Evolutionary conservation across 2,113 vertebrate genomes (phyloP).

Genomic region (Dasypus novemcinctus): DNA sequence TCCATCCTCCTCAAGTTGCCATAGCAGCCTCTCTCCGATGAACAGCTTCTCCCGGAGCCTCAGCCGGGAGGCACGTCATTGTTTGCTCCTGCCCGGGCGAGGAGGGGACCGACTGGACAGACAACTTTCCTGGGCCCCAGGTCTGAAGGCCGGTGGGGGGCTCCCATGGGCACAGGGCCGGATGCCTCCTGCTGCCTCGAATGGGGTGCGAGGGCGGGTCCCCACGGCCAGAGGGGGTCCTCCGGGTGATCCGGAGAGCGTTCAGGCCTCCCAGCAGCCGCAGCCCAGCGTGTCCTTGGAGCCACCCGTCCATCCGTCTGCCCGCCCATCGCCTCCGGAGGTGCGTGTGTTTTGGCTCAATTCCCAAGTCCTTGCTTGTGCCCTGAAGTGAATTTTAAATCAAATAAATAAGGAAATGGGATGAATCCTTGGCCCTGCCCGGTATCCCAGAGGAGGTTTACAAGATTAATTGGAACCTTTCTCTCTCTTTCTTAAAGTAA

Average conservation of each 20-base stretch:
- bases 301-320: background rate
- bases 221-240: background rate
- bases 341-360: constrained; percentile 72
- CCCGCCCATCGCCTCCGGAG: constrained; percentile 42
- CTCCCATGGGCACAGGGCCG: background rate
- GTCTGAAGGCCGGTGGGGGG: background rate
- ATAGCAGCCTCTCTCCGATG: constrained; percentile 76
- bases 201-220: background rate
- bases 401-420: constrained; percentile 68
- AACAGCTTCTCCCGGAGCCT: constrained; percentile 69
- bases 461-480: constrained; percentile 72
- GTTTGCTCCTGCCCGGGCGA: constrained; percentile 40
- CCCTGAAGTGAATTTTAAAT: constrained; percentile 65
- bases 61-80: constrained; percentile 69
- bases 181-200: background rate
- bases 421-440: constrained; percentile 50
- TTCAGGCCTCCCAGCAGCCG: constrained; percentile 29
- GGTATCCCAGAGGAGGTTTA: constrained; percentile 61
- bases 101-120: constrained; percentile 22
- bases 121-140: constrained; percentile 55
- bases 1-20: constrained; percentile 77
- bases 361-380: constrained; percentile 64
- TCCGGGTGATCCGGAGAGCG: background rate
- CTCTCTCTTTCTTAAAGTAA: constrained; percentile 34
- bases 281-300: constrained; percentile 64